Evolutionary conservation across 2,888 invertebrate species (phyloP).

Genomic region (Catonia carolina): DNA sequence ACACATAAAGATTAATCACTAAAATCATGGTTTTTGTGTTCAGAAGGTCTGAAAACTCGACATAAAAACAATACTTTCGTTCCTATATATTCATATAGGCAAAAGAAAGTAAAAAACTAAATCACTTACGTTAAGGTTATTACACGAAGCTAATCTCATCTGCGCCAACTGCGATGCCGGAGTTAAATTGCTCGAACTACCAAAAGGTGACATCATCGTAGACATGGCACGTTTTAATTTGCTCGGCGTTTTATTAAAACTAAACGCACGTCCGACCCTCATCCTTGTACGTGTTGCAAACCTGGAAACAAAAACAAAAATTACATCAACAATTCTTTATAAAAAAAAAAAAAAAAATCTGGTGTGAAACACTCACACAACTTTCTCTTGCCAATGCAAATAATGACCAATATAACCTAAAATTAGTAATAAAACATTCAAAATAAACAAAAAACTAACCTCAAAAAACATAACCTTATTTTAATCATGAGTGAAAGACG

Average conservation of each 20-base stretch:
- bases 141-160: constrained; percentile 79
- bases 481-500: no score
- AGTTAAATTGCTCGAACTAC: constrained; percentile 74
- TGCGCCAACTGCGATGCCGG: constrained; percentile 78
- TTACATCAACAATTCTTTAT: background rate
- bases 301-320: constrained; percentile 36
- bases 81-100: no score
- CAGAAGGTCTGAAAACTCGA: no score
- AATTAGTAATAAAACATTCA: no score
- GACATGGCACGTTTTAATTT: constrained; percentile 91
- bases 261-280: constrained; percentile 89
- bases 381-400: background rate
- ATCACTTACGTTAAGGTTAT: constrained; percentile 70
- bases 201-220: constrained; percentile 88
- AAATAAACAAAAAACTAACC: no score
- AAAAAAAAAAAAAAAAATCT: background rate
- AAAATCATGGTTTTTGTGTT: no score
- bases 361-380: background rate
- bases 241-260: constrained; percentile 91
- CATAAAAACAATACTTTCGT: no score
- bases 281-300: constrained; percentile 75
- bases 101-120: no score
- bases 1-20: no score
- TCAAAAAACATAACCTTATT: no score
- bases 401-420: background rate